phyloP scores from a whole-genome alignment of 2,797 vertebrate genomes.

The Lates japonicus region DNA sequence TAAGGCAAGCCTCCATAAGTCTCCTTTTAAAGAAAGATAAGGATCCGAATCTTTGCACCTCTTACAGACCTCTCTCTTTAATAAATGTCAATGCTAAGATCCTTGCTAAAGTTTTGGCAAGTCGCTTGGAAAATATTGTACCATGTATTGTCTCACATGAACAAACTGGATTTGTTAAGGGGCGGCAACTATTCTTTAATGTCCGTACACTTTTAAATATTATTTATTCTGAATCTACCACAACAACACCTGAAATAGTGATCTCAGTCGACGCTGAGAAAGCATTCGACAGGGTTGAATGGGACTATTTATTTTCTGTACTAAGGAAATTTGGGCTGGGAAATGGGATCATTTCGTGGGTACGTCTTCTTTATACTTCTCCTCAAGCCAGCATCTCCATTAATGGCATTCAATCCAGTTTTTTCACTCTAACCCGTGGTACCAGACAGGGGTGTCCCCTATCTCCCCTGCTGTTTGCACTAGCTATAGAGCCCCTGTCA shows the following conservation, averaged over 20 bases:
- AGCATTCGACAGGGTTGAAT: no score
- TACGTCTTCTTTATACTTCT: no score
- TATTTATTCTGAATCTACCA: not conserved
- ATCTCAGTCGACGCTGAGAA: not conserved
- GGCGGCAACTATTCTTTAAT: not conserved
- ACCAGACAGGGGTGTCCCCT: not conserved
- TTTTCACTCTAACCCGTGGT: no score
- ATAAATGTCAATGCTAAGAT: slow-evolving; percentile 25
- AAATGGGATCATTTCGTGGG: no score
- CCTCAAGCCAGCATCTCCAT: no score
- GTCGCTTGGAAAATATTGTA: not conserved
- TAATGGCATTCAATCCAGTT: no score
- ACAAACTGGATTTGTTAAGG: slow-evolving; percentile 7
- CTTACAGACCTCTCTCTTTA: not conserved
- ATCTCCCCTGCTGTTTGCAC: not conserved
- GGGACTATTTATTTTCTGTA: no score
- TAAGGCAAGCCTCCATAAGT: slow-evolving; percentile 6
- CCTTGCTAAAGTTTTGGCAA: not conserved
- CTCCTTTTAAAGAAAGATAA: slow-evolving; percentile 6
- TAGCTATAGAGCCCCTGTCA: not conserved
- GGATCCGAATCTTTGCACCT: not conserved
- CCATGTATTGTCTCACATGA: not conserved
- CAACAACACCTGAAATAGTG: not conserved
- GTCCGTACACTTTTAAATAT: not conserved
- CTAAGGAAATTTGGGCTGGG: no score